phyloP scores from a whole-genome alignment of 2,113 vertebrate genomes.

The Urocynchramus pylzowi region DNA sequence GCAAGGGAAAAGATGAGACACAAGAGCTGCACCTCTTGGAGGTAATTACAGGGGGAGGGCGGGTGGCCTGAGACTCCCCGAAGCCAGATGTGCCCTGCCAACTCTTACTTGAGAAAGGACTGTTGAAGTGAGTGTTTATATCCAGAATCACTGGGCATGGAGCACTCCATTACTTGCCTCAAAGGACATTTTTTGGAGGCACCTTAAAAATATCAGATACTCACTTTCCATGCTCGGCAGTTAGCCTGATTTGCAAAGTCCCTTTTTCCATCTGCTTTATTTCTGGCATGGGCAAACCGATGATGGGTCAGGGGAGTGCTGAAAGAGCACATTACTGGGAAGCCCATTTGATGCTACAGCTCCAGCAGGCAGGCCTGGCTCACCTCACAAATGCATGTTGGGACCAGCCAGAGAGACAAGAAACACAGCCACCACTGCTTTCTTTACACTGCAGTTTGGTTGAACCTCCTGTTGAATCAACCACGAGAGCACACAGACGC shows the following conservation, averaged over 20 bases:
- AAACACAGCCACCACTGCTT: background rate
- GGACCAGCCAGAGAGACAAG: background rate
- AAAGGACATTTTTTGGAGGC: background rate
- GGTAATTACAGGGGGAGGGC: background rate
- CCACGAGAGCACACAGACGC: accelerated
- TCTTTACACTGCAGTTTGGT: background rate
- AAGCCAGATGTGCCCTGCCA: background rate
- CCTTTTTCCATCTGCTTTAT: background rate
- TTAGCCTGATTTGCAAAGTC: background rate
- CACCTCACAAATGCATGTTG: accelerated
- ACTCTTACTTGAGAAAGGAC: background rate
- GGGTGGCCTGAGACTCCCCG: background rate
- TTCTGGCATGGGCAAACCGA: background rate
- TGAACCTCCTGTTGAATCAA: background rate
- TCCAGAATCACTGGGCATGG: background rate
- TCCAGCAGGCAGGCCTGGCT: background rate
- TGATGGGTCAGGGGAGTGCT: background rate
- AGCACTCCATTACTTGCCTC: background rate
- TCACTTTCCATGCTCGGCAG: background rate
- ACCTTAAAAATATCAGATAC: background rate
- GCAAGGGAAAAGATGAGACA: background rate
- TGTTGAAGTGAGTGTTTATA: background rate
- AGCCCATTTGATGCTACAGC: background rate
- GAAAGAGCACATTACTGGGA: background rate
- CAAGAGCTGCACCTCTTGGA: background rate